Evolutionary conservation across 2,113 vertebrate species (phyloP), one percentile per base, ranked within the genome.

Genomic region (Neoarius graeffei): DNA sequence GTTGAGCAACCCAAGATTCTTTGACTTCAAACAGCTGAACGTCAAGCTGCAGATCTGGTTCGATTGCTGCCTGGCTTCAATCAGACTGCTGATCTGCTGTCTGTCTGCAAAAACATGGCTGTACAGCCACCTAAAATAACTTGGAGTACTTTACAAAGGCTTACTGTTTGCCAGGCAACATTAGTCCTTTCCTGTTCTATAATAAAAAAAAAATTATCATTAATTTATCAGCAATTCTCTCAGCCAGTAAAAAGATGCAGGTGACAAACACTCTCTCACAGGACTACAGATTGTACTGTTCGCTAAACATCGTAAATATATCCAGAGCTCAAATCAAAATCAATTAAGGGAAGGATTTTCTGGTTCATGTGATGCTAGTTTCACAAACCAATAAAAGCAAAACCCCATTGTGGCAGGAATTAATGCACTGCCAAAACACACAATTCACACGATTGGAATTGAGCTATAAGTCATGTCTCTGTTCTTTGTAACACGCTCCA

Each of bases 41-140:
- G 15, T 85, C 52, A 90, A 82, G 56, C 77, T 82, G 88, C 81
- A 89, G 88, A 89, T 90, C 74, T 20, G n/a, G 87, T 92, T 79
- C 60, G n/a, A 89, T 79, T 79, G 74, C 87, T 84, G 88, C 13
- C 86, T 91, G 91, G 83, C 88, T 92, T 82, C 86, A 91, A 87
- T 89, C 88, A 81, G 83, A 59, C 64, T 54, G 71, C 77, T 87
- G 81, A 89, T 85, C 79, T 74, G 76, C 60, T 66, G 56, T 15
- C 69, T 48, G 77, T 82, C 59, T 85, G 60, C 86, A 8, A 84
- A 86, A 81, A 71, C 11, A 14, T 42, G 15, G 57, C 25, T 14
- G 23, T 52, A 85, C 67, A 84, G 66, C 64, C 87, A 81, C 77
- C 83, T 85, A 57, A 86, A 88, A 83, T 62, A 83, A 86, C 82